phyloP scores from a whole-genome alignment of 2,113 vertebrate genomes.

The Centropus bengalensis region DNA sequence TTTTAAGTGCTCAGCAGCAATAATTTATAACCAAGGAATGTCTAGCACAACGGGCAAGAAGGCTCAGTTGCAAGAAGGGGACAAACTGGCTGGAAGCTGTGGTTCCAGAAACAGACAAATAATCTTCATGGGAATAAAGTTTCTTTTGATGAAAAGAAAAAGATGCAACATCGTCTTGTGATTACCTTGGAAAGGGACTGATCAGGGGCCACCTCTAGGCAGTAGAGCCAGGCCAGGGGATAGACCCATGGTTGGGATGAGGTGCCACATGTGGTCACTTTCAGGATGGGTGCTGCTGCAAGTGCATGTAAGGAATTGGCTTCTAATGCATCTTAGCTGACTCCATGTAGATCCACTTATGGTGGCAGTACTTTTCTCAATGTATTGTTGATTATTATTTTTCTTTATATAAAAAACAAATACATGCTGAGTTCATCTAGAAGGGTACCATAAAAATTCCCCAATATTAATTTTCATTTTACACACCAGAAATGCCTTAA shows the following conservation, averaged over 20 bases:
- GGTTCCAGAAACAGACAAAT: not conserved
- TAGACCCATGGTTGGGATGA: not conserved
- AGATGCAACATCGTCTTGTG: not conserved
- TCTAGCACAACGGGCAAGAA: not conserved
- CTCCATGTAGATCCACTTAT: not conserved
- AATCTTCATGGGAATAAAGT: not conserved
- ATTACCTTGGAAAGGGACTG: not conserved
- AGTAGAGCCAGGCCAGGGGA: not conserved
- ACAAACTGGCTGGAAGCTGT: not conserved
- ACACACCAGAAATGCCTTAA: not conserved
- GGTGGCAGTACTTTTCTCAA: no score
- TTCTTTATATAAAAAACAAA: not conserved
- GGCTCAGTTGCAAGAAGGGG: not conserved
- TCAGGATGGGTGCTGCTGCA: no score
- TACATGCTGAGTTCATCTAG: not conserved
- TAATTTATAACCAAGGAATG: not conserved
- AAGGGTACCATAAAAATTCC: not conserved
- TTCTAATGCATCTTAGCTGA: not conserved
- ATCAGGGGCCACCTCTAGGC: accelerated
- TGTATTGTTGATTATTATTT: not conserved
- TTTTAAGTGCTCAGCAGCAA: no score
- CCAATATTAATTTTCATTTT: not conserved
- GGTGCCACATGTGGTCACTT: not conserved
- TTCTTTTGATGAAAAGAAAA: not conserved
- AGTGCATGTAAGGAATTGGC: not conserved